Conservation (phyloP, 2,113 vertebrate species). For the Cygnus buccinator region DNA sequence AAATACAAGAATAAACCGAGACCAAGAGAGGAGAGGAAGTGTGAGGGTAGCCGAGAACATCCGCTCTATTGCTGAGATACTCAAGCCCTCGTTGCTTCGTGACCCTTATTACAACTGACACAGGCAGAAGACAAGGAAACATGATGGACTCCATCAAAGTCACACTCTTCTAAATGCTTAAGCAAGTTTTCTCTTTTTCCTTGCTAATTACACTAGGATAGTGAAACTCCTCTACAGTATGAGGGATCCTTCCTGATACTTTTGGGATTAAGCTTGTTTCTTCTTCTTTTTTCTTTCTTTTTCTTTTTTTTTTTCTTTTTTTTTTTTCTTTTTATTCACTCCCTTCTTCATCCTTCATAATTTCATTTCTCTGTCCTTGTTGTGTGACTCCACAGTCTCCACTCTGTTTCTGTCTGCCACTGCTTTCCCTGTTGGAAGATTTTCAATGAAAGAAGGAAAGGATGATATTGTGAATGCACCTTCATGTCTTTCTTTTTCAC, state of each 20-base stretch:
- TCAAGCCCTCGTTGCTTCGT: not conserved
- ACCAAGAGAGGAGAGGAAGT: conserved; percentile 8
- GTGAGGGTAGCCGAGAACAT: not conserved
- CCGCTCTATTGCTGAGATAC: not conserved
- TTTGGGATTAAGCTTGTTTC: not conserved
- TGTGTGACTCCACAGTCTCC: not conserved
- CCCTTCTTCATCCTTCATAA: not conserved
- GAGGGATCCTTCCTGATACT: not conserved
- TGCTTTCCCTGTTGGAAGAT: not conserved
- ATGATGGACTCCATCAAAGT: not conserved
- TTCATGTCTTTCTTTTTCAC: not conserved
- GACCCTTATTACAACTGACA: not conserved
- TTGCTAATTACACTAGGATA: not conserved
- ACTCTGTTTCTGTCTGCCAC: not conserved
- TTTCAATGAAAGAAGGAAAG: not conserved
- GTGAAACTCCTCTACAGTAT: not conserved
- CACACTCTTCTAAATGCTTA: not conserved
- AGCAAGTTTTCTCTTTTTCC: not conserved
- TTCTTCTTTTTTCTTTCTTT: not conserved
- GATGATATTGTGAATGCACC: not conserved
- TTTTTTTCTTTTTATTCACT: not conserved
- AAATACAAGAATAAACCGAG: conserved; percentile 41
- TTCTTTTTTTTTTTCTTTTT: not conserved
- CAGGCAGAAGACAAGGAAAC: not conserved
- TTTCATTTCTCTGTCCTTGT: not conserved